Evolutionary conservation across 2,888 invertebrate genomes (phyloP).

Genomic region (Drosophila diplacantha): DNA sequence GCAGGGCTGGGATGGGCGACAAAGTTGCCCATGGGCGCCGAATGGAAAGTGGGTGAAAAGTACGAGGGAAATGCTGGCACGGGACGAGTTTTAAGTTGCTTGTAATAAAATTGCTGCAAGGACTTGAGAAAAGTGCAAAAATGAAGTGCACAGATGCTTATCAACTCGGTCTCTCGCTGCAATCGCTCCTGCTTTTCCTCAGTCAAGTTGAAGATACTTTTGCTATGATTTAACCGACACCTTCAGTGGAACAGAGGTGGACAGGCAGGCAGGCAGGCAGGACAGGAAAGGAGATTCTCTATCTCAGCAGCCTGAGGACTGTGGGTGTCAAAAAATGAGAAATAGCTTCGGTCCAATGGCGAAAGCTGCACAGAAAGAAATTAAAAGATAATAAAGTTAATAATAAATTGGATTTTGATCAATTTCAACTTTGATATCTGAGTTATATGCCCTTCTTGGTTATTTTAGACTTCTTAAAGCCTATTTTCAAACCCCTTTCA

Average conservation of each 20-base stretch:
- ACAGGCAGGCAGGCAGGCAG: slow-evolving; percentile 16
- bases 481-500: background rate
- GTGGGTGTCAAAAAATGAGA: slow-evolving; percentile 56
- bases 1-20: slow-evolving; percentile 39
- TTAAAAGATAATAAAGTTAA: background rate
- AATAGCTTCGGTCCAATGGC: slow-evolving; percentile 46
- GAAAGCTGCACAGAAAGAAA: slow-evolving; percentile 28
- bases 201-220: slow-evolving; percentile 41
- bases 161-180: slow-evolving; percentile 41
- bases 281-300: slow-evolving; percentile 1
- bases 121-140: slow-evolving; percentile 66
- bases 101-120: slow-evolving; percentile 66
- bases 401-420: background rate
- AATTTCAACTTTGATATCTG: background rate
- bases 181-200: slow-evolving; percentile 14
- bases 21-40: slow-evolving; percentile 42
- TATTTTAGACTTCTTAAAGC: background rate
- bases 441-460: background rate
- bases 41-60: background rate
- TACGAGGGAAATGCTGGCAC: background rate
- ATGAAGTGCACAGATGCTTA: slow-evolving; percentile 71
- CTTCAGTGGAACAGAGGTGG: slow-evolving; percentile 39
- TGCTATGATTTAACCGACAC: slow-evolving; percentile 52
- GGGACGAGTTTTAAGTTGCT: slow-evolving; percentile 64
- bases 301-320: slow-evolving; percentile 1